Percentiles rank a stretch among this genome's conserved stretches.
phyloP scores from a whole-genome alignment of 2,797 vertebrate species.

The Parauchenoglanis ngamensis region DNA sequence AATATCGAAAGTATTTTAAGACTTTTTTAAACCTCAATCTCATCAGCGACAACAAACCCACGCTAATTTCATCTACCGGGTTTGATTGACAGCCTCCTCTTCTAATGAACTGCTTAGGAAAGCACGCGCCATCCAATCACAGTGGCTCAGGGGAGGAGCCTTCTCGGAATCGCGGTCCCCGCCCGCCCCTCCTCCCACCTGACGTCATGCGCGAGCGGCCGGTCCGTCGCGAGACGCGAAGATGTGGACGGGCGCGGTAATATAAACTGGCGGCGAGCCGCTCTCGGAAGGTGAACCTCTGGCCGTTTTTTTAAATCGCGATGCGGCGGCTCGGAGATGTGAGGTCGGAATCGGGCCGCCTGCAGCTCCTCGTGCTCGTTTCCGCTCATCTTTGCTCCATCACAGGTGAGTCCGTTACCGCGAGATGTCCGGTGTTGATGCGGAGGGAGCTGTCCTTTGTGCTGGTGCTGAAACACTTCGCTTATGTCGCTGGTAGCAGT shows the following conservation, averaged over 20 bases:
- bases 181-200: conserved; percentile 62
- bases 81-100: conserved; percentile 30
- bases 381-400: conserved; percentile 73
- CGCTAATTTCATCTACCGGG: background rate
- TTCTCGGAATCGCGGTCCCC: conserved; percentile 58
- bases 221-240: conserved; percentile 78
- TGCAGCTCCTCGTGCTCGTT: conserved; percentile 75
- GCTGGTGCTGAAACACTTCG: conserved; percentile 64
- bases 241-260: conserved; percentile 79
- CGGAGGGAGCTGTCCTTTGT: conserved; percentile 70
- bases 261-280: conserved; percentile 72
- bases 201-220: conserved; percentile 84
- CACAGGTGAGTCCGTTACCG: conserved; percentile 76
- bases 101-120: conserved; percentile 45
- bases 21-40: background rate
- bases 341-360: conserved; percentile 69
- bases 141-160: conserved; percentile 66
- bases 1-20: too few species aligned
- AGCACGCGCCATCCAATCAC: conserved; percentile 69
- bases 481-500: background rate
- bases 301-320: conserved; percentile 57
- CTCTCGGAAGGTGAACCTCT: conserved; percentile 63
- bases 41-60: background rate
- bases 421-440: conserved; percentile 58
- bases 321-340: conserved; percentile 73